Evolutionary conservation across 2,888 invertebrate genomes (phyloP).

Genomic region (Vanessa cardui): DNA sequence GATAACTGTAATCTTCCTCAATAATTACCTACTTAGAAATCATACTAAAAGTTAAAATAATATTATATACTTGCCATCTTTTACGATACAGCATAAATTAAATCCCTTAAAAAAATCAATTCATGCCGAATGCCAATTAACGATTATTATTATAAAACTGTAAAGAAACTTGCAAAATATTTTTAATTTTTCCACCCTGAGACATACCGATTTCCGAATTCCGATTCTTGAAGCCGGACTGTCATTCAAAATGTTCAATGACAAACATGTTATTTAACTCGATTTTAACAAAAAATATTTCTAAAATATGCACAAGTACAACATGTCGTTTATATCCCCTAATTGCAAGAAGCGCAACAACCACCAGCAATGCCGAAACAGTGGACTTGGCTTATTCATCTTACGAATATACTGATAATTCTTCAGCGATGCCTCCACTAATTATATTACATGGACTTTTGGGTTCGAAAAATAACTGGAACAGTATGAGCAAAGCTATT

Average conservation of each 20-base stretch:
- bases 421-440: slow-evolving; percentile 82
- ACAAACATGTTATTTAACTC: slow-evolving; percentile 31
- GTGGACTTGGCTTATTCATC: slow-evolving; percentile 86
- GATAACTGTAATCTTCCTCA: too few species aligned
- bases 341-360: slow-evolving; percentile 48
- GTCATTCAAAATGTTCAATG: slow-evolving; percentile 20
- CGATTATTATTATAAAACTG: too few species aligned
- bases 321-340: slow-evolving; percentile 39
- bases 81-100: too few species aligned
- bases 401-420: slow-evolving; percentile 81
- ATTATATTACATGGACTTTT: slow-evolving; percentile 95
- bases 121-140: too few species aligned
- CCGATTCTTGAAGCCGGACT: not conserved
- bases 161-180: not conserved
- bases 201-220: too few species aligned
- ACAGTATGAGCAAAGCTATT: slow-evolving; percentile 90
- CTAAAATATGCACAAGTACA: slow-evolving; percentile 41
- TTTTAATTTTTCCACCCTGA: not conserved
- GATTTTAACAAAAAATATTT: slow-evolving; percentile 19
- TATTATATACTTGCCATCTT: too few species aligned
- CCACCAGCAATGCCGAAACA: slow-evolving; percentile 69
- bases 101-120: too few species aligned
- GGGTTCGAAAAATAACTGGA: slow-evolving; percentile 97
- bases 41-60: too few species aligned
- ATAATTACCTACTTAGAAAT: too few species aligned